phyloP scores from a whole-genome alignment of 2,113 vertebrate species.

The Oncorhynchus gorbuscha region DNA sequence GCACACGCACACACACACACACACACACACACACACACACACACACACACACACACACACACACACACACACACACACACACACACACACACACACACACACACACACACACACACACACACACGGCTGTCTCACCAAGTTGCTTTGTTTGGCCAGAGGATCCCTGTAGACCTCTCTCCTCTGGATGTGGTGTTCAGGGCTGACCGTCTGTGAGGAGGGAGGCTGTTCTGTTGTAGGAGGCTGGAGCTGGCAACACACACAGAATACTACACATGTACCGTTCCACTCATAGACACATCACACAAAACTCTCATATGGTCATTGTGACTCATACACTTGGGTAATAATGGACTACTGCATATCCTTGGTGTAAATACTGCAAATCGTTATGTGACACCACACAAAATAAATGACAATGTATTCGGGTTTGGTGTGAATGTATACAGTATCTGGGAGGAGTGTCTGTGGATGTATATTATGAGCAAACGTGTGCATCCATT shows the following conservation, averaged over 20 bases:
- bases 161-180: slow-evolving; percentile 47
- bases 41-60: not conserved
- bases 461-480: too few relatives aligned
- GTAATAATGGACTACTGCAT: too few relatives aligned
- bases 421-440: not conserved
- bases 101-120: not conserved
- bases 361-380: too few relatives aligned
- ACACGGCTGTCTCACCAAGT: slow-evolving; percentile 62
- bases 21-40: not conserved
- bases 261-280: not conserved
- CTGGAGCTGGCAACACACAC: slow-evolving; percentile 48
- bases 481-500: too few relatives aligned
- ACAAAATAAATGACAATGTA: too few relatives aligned
- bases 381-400: too few relatives aligned
- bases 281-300: not conserved
- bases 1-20: too few relatives aligned
- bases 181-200: slow-evolving; percentile 37
- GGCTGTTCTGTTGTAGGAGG: slow-evolving; percentile 26
- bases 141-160: slow-evolving; percentile 49
- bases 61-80: not conserved
- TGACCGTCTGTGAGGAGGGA: slow-evolving; percentile 23
- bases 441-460: not conserved
- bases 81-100: too few relatives aligned
- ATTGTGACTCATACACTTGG: too few relatives aligned
- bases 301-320: not conserved